phyloP scores from a whole-genome alignment of 2,113 vertebrate species.

The human region DNA sequence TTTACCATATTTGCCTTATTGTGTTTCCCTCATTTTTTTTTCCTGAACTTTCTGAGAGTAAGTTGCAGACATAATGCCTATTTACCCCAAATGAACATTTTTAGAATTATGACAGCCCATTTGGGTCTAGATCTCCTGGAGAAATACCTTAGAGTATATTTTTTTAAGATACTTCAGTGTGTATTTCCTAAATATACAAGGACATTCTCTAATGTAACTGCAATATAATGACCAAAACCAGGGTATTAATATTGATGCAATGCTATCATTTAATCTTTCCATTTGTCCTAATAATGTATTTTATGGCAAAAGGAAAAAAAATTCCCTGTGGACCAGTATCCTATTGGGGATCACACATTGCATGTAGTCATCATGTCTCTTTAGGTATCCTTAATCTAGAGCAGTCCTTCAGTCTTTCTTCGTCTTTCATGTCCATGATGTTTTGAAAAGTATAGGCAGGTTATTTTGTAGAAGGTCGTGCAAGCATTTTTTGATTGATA shows the following conservation, averaged over 20 bases:
- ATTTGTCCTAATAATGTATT: not conserved
- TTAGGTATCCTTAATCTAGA: not conserved
- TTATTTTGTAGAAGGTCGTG: not conserved
- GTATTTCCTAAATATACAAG: not conserved
- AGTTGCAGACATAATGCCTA: not conserved
- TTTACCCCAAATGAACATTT: not conserved
- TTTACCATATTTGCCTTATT: not conserved
- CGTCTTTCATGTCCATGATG: not conserved
- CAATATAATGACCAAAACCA: not conserved
- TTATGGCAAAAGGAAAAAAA: not conserved
- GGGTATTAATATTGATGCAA: not conserved
- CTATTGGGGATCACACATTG: not conserved
- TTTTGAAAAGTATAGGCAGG: not conserved
- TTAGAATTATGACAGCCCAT: not conserved
- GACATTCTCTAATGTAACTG: not conserved
- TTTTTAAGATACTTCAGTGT: not conserved
- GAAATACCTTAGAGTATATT: not conserved
- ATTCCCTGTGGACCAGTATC: not conserved
- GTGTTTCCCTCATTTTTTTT: not conserved
- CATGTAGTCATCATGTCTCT: not conserved
- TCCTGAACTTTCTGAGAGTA: not conserved
- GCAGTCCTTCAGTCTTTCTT: not conserved
- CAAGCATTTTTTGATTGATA: not conserved
- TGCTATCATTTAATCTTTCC: not conserved
- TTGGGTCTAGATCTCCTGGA: not conserved